phyloP scores from a whole-genome alignment of 1,140 invertebrate species.

The Probaryconus sp. region DNA sequence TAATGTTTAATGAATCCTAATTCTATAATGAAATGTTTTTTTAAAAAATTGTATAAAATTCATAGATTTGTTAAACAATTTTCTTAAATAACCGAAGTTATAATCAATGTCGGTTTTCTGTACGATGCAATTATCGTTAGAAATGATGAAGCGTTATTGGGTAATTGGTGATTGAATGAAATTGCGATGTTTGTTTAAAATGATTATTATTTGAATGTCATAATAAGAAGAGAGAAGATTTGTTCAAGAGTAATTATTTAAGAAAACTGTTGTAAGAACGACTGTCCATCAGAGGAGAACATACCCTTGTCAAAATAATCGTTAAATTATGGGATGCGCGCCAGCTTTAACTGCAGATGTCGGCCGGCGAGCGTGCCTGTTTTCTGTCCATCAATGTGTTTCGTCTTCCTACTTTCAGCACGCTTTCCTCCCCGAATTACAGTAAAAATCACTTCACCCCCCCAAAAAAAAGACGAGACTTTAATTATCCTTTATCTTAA shows the following conservation, averaged over 20 bases:
- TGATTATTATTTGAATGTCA: slow-evolving; percentile 17
- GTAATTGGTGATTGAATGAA: no score
- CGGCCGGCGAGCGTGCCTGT: slow-evolving; percentile 36
- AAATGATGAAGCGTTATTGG: no score
- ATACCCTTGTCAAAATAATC: slow-evolving; percentile 78
- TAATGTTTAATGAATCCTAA: no score
- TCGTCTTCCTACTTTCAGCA: slow-evolving; percentile 68
- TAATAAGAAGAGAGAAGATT: slow-evolving; percentile 9
- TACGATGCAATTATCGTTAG: no score
- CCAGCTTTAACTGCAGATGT: slow-evolving; percentile 67
- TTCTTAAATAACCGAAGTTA: no score
- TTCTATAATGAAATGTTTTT: no score
- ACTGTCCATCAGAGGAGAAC: slow-evolving; percentile 72
- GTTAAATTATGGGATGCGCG: slow-evolving; percentile 76
- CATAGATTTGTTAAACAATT: no score
- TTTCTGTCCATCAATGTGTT: slow-evolving; percentile 64
- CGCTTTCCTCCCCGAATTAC: slow-evolving; percentile 37
- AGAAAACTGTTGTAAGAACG: slow-evolving; percentile 69
- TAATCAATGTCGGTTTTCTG: no score
- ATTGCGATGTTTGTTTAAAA: background rate
- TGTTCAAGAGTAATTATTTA: slow-evolving; percentile 57
- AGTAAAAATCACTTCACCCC: slow-evolving; percentile 50
- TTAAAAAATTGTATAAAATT: no score
- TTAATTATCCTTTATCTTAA: slow-evolving; percentile 35
- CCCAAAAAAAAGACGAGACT: slow-evolving; percentile 20